Evolutionary conservation across 2,888 invertebrate genomes (phyloP).

Genomic region (Oxytorus armatus): DNA sequence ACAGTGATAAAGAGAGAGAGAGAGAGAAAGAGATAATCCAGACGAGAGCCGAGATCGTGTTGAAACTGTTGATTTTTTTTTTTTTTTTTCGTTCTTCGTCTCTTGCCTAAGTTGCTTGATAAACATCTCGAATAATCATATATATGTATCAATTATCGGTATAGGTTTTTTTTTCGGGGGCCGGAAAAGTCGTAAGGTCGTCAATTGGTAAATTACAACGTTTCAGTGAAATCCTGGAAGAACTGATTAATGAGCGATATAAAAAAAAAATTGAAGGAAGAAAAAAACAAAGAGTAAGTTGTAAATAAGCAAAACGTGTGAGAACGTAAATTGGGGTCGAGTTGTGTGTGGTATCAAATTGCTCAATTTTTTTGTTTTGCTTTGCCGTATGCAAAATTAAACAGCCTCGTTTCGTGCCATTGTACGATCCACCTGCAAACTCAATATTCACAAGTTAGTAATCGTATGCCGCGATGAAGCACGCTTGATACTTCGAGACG

Average conservation of each 20-base stretch:
- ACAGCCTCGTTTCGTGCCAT: slow-evolving; percentile 46
- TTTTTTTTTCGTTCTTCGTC: slow-evolving; percentile 36
- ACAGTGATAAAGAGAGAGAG: background rate
- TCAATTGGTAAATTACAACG: slow-evolving; percentile 68
- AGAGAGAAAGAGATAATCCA: background rate
- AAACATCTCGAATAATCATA: slow-evolving; percentile 69
- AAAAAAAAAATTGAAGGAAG: background rate
- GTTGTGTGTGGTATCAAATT: background rate
- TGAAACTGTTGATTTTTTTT: background rate
- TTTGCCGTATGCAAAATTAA: slow-evolving; percentile 41
- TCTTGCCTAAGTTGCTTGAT: slow-evolving; percentile 73
- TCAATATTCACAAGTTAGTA: slow-evolving; percentile 79
- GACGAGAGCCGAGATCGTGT: background rate
- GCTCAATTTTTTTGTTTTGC: slow-evolving; percentile 18
- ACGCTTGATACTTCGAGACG: slow-evolving; percentile 48
- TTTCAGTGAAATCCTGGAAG: slow-evolving; percentile 74
- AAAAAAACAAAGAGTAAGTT: background rate
- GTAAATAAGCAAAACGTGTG: background rate
- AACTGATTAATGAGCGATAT: slow-evolving; percentile 71
- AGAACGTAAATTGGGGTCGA: background rate
- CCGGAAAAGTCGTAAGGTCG: too few species aligned
- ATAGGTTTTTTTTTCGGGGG: too few species aligned
- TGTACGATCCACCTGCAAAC: slow-evolving; percentile 81
- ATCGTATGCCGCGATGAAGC: background rate
- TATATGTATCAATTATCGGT: slow-evolving; percentile 14